phyloP scores from a whole-genome alignment of 1,140 invertebrate genomes.

The Heliconius melpomene region DNA sequence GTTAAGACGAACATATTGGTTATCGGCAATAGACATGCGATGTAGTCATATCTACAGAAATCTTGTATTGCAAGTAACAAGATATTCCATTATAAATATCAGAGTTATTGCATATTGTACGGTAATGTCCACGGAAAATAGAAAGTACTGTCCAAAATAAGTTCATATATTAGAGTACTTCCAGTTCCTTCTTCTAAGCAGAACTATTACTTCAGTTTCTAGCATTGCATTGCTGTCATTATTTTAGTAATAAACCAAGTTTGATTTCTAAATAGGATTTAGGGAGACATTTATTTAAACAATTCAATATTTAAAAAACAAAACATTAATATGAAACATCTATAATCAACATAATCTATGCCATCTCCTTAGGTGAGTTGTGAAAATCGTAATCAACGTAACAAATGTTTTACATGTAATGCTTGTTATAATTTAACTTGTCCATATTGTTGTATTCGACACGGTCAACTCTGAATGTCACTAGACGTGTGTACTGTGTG shows the following conservation, averaged over 20 bases:
- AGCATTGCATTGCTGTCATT: background rate
- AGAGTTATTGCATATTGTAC: too few relatives aligned
- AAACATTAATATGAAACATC: constrained; percentile 2
- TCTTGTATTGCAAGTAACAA: background rate
- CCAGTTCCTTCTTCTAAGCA: too few relatives aligned
- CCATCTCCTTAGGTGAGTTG: constrained; percentile 52
- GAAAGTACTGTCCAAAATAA: too few relatives aligned
- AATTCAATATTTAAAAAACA: background rate
- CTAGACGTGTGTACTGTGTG: constrained; percentile 51
- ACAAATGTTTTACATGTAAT: constrained; percentile 45
- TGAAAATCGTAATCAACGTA: constrained; percentile 53
- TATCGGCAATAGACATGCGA: background rate
- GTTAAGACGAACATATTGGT: background rate
- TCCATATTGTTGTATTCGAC: constrained; percentile 63
- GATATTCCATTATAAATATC: background rate
- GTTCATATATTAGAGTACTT: too few relatives aligned
- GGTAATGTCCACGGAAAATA: too few relatives aligned
- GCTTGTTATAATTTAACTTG: constrained; percentile 52
- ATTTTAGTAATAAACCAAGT: background rate
- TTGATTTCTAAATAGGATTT: background rate
- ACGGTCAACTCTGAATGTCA: constrained; percentile 75
- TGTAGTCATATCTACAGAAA: background rate
- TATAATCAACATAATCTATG: constrained; percentile 47
- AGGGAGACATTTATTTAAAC: background rate
- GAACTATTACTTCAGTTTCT: too few relatives aligned